These are phyloP conservation scores for Paradoxurus hermaphroditus DNA, from an alignment of 2,113 vertebrate species.

Conservation along the genomic window DNA sequence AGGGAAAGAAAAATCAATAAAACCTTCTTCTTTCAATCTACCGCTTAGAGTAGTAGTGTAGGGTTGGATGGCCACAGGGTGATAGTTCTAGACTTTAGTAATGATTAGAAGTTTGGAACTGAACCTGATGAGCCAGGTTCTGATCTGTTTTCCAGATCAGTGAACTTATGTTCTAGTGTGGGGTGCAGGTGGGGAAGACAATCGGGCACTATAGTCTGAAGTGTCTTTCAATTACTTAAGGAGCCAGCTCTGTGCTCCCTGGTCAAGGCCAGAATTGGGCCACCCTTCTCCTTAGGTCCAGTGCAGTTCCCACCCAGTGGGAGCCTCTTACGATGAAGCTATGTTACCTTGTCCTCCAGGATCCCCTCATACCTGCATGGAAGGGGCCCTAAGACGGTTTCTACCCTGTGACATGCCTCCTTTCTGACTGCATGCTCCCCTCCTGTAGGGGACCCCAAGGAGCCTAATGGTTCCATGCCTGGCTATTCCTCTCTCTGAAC, in stretches of 20 bases:
- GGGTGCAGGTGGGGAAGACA: not conserved
- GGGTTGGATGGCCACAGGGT: not conserved
- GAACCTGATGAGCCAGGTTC: not conserved
- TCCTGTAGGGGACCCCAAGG: not conserved
- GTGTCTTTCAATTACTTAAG: not conserved
- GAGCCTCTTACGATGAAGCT: not conserved
- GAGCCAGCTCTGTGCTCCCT: not conserved
- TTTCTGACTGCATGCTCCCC: not conserved
- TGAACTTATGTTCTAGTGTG: not conserved
- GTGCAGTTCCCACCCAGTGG: not conserved
- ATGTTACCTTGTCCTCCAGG: not conserved
- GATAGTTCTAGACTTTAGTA: not conserved
- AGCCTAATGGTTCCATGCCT: not conserved
- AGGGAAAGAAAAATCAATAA: not conserved
- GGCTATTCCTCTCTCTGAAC: not conserved
- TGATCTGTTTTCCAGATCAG: not conserved
- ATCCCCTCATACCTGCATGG: not conserved
- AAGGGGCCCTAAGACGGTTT: not conserved
- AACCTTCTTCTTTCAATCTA: not conserved
- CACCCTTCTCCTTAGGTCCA: not conserved
- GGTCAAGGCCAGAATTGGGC: not conserved
- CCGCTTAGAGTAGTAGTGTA: not conserved
- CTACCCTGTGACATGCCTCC: not conserved
- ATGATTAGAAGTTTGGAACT: not conserved
- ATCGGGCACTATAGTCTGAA: not conserved